Conservation (phyloP, 2,113 vertebrate genomes). For the Cinclus cinclus region DNA sequence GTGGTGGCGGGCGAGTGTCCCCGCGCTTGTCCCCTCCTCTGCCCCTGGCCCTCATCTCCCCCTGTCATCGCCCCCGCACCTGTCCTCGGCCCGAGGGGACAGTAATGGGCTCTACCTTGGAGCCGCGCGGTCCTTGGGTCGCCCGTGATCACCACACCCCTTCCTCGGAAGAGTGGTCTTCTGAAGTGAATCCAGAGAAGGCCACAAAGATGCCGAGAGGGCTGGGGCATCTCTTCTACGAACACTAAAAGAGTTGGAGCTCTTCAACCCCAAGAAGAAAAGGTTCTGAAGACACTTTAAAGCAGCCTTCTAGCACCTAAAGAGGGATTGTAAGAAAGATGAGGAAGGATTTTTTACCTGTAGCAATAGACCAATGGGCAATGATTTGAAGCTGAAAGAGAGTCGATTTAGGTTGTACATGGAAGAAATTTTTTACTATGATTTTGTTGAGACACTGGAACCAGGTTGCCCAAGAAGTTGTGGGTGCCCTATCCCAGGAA, state of each 20-base stretch:
- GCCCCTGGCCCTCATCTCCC: fast-evolving
- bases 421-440: fast-evolving
- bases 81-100: too few species aligned
- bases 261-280: background rate
- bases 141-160: too few species aligned
- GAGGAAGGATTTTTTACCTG: background rate
- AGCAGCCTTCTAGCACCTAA: background rate
- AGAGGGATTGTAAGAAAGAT: background rate
- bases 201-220: too few species aligned
- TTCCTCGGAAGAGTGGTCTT: background rate
- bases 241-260: background rate
- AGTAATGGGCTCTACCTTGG: too few species aligned
- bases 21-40: fast-evolving
- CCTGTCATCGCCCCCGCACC: too few species aligned
- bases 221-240: background rate
- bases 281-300: background rate
- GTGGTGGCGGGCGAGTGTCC: background rate
- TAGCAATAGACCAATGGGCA: background rate
- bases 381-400: background rate
- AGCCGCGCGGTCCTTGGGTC: background rate
- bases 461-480: background rate
- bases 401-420: background rate
- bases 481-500: background rate
- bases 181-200: too few species aligned
- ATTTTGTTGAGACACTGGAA: background rate